A percentile compares a stretch with the other conserved stretches of the same genome.
phyloP scores from a whole-genome alignment of 2,888 invertebrate genomes.

The Epirrhoe alternata region DNA sequence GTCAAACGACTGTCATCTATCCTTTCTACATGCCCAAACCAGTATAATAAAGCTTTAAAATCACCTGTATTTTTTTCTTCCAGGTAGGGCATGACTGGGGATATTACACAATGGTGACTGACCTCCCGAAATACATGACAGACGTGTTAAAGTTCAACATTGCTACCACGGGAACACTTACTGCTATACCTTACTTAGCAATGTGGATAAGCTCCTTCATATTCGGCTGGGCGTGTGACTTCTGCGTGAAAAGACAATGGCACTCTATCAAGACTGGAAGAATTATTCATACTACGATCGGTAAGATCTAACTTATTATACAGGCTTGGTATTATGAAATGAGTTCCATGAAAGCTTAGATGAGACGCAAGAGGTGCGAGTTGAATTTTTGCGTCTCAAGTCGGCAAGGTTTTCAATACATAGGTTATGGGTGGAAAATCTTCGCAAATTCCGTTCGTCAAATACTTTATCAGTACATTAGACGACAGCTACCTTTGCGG shows the following conservation, averaged over 20 bases:
- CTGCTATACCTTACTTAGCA: slow-evolving; percentile 87
- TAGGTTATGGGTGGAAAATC: too few species aligned
- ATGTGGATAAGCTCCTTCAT: slow-evolving; percentile 89
- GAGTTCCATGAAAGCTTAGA: too few species aligned
- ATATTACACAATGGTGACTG: slow-evolving; percentile 89
- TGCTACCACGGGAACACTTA: slow-evolving; percentile 86
- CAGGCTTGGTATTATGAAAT: too few species aligned
- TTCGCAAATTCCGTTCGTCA: too few species aligned
- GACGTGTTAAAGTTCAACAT: slow-evolving; percentile 88
- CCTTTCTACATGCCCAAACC: too few species aligned
- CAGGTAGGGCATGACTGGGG: slow-evolving; percentile 87
- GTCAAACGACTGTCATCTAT: too few species aligned
- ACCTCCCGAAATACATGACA: slow-evolving; percentile 89
- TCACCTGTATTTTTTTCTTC: slow-evolving; percentile 17
- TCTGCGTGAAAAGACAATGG: slow-evolving; percentile 85
- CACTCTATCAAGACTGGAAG: slow-evolving; percentile 85
- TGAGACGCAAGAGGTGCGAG: too few species aligned
- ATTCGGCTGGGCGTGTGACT: slow-evolving; percentile 89
- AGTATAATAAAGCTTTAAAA: too few species aligned
- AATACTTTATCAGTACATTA: too few species aligned
- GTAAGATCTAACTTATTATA: slow-evolving; percentile 62
- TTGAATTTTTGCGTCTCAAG: too few species aligned
- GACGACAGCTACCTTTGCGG: too few species aligned
- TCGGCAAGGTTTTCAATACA: too few species aligned
- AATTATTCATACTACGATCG: slow-evolving; percentile 88